Evolutionary conservation across 2,888 invertebrate species (phyloP).

Genomic region (Pollenia labialis): DNA sequence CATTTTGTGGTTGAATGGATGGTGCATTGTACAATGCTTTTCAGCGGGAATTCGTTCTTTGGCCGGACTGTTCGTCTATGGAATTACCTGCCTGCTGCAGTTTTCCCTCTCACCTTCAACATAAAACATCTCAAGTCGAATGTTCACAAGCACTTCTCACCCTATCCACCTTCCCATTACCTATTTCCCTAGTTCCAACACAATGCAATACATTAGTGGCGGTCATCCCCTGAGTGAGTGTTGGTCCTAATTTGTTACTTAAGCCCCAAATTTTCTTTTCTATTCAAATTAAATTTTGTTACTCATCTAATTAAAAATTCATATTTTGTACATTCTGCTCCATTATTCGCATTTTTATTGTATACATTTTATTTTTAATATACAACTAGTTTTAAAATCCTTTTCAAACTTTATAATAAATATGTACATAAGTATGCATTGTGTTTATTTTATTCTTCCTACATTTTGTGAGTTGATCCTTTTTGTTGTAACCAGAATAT

Average conservation of each 20-base stretch:
- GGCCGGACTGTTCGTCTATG: no score
- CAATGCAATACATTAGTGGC: no score
- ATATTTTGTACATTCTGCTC: background rate
- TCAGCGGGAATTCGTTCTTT: no score
- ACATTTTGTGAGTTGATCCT: background rate
- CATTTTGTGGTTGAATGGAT: no score
- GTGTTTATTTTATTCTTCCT: background rate
- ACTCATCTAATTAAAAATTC: slow-evolving; percentile 9
- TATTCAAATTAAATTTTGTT: background rate
- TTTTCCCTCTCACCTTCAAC: no score
- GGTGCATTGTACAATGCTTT: no score
- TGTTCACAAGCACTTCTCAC: no score
- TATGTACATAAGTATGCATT: background rate
- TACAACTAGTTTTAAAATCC: slow-evolving; percentile 34
- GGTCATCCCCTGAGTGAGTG: no score
- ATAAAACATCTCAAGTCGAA: no score
- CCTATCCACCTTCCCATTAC: no score
- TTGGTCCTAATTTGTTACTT: background rate
- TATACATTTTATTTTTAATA: background rate
- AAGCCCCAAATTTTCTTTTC: background rate
- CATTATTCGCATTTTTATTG: background rate
- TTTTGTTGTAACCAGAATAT: background rate
- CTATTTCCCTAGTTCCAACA: no score
- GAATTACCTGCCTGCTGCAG: no score
- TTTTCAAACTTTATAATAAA: slow-evolving; percentile 20